A percentile compares a stretch with the other conserved stretches of the same genome.
These are phyloP conservation scores for Drosophila sulfurigaster DNA, from an alignment of 1,140 invertebrate genomes.

Conservation along the genomic window DNA sequence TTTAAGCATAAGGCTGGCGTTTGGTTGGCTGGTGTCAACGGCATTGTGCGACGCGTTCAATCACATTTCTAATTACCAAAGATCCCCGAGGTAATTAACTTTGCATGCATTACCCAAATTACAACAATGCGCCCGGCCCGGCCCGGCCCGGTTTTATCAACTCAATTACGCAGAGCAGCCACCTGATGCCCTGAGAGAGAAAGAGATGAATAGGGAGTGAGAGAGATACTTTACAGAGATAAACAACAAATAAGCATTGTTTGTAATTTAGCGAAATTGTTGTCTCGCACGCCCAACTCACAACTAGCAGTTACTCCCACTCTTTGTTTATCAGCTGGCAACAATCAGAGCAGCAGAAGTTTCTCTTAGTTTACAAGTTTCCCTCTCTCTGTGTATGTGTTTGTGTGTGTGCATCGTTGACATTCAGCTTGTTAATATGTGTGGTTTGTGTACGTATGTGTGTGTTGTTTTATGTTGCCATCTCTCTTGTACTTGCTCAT, in stretches of 20 bases:
- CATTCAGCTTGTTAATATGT: conserved; percentile 56
- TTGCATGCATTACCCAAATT: conserved; percentile 81
- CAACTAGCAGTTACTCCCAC: conserved; percentile 2
- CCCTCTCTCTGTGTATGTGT: background rate
- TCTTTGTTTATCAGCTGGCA: conserved; percentile 63
- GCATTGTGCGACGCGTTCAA: conserved; percentile 62
- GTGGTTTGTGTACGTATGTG: conserved; percentile 3
- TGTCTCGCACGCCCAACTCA: conserved; percentile 22
- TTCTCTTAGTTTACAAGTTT: conserved; percentile 46
- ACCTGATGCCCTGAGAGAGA: conserved; percentile 11
- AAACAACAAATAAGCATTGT: conserved; percentile 83
- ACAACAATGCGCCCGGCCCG: conserved; percentile 62
- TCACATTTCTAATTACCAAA: conserved; percentile 80
- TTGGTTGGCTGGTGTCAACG: conserved; percentile 41
- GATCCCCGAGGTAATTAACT: conserved; percentile 79
- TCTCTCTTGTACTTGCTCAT: conserved; percentile 27
- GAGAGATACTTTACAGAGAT: conserved; percentile 73
- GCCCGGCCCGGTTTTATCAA: conserved; percentile 59
- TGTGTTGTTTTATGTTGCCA: conserved; percentile 24
- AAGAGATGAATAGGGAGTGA: background rate
- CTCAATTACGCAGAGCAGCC: conserved; percentile 63
- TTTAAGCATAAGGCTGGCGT: background rate
- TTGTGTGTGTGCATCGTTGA: conserved; percentile 49
- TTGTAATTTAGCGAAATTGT: conserved; percentile 76
- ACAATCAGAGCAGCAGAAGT: conserved; percentile 60